These are phyloP conservation scores for Aurelia sp. DNA, from an alignment of 30 jellyfish, hydroid and myxozoan species.

Conservation along the genomic window DNA sequence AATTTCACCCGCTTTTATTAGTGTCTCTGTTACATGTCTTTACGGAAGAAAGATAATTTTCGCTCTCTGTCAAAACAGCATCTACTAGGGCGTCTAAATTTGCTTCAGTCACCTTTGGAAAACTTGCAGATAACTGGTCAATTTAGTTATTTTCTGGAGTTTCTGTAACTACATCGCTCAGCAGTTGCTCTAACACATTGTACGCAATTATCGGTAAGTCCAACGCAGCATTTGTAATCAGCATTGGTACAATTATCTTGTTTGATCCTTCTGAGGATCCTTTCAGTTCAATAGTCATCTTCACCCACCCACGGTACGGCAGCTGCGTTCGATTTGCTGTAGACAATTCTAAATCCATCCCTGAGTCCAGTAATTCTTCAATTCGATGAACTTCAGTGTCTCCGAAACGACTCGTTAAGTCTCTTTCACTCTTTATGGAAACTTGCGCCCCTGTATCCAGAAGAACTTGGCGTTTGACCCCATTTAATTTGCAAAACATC, in stretches of 20 bases:
- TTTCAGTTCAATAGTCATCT: too few species aligned
- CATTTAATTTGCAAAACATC: too few species aligned
- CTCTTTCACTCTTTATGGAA: not conserved
- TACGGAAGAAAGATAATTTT: too few species aligned
- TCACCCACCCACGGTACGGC: slow-evolving; percentile 5
- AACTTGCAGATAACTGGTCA: slow-evolving; percentile 10
- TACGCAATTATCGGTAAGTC: too few species aligned
- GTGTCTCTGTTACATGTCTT: too few species aligned
- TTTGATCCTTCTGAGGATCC: slow-evolving; percentile 13
- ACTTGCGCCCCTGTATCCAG: slow-evolving; percentile 37
- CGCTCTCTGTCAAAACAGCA: too few species aligned
- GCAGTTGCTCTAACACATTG: not conserved
- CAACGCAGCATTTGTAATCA: too few species aligned
- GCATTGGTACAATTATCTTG: not conserved
- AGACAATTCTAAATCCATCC: not conserved
- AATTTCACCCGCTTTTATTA: too few species aligned
- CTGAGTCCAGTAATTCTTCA: slow-evolving; percentile 26
- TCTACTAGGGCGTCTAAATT: too few species aligned
- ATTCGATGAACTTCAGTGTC: slow-evolving; percentile 1
- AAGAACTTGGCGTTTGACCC: too few species aligned
- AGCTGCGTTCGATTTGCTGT: too few species aligned
- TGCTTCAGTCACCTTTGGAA: too few species aligned
- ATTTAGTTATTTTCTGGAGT: slow-evolving; percentile 1
- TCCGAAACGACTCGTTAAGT: not conserved
- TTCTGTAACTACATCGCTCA: not conserved